phyloP scores from a whole-genome alignment of 1,140 invertebrate genomes.

The Xylocopa sonorina region DNA sequence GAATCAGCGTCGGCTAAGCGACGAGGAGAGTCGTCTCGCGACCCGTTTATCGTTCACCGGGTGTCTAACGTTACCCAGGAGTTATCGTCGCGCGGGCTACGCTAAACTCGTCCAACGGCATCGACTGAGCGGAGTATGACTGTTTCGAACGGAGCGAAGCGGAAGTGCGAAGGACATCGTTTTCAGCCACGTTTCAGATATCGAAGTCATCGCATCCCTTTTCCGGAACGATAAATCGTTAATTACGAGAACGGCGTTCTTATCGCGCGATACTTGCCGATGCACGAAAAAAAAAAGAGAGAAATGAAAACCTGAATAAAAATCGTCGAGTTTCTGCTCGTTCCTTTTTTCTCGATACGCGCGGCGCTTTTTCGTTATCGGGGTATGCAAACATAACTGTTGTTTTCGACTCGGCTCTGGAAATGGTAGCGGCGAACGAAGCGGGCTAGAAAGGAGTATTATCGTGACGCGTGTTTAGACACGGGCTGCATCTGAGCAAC shows the following conservation, averaged over 20 bases:
- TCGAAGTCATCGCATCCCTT: conserved; percentile 24
- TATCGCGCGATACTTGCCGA: no score
- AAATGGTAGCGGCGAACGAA: background rate
- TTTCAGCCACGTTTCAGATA: background rate
- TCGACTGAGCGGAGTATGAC: conserved; percentile 40
- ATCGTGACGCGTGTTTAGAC: conserved; percentile 10
- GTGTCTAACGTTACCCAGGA: conserved; percentile 65
- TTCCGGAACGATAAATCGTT: conserved; percentile 17
- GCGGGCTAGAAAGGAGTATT: conserved; percentile 19
- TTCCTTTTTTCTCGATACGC: background rate
- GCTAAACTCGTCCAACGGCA: conserved; percentile 54
- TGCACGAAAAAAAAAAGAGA: no score
- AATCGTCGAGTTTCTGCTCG: no score
- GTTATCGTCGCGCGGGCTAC: conserved; percentile 48
- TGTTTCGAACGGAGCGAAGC: background rate
- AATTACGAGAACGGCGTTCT: background rate
- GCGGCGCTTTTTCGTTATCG: background rate
- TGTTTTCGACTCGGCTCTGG: background rate
- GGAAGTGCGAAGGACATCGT: conserved; percentile 45
- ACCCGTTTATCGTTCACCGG: conserved; percentile 72
- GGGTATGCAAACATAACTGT: background rate
- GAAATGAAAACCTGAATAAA: background rate
- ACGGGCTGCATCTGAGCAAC: conserved; percentile 14
- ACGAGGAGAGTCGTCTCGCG: conserved; percentile 61
- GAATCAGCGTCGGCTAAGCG: conserved; percentile 26